A percentile compares a stretch with the other conserved stretches of the same genome.
Conservation (phyloP, 2,113 vertebrate genomes). For the Nematolebias whitei region DNA sequence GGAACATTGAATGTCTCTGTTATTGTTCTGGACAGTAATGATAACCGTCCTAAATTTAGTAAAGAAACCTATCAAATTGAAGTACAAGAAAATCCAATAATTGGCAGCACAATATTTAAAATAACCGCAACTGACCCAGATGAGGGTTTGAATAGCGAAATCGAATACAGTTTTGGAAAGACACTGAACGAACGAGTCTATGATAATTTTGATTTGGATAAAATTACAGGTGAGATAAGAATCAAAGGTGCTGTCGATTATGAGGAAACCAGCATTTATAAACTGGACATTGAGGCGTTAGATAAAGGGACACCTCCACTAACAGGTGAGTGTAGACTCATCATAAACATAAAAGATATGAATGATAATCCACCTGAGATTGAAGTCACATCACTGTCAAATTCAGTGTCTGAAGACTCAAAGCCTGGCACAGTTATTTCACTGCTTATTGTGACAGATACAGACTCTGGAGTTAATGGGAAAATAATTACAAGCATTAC, state of each 20-base stretch:
- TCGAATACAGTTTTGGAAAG: constrained; percentile 57
- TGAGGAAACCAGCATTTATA: constrained; percentile 50
- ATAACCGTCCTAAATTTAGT: constrained; percentile 65
- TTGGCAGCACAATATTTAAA: constrained; percentile 15
- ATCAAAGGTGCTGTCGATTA: constrained; percentile 30
- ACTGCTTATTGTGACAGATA: constrained; percentile 49
- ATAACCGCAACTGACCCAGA: constrained; percentile 24
- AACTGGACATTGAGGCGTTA: constrained; percentile 58
- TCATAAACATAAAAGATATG: constrained; percentile 76
- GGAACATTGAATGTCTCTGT: constrained; percentile 57
- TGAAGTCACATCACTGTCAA: constrained; percentile 27
- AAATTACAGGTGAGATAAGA: constrained; percentile 31
- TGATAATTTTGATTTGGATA: constrained; percentile 42
- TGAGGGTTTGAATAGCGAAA: constrained; percentile 23
- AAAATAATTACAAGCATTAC: constrained; percentile 47
- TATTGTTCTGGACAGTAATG: constrained; percentile 66
- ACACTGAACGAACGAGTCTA: constrained; percentile 10
- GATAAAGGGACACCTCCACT: constrained; percentile 60
- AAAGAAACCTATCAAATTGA: constrained; percentile 46
- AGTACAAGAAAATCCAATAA: constrained; percentile 42
- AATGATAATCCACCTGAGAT: constrained; percentile 32
- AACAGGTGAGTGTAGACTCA: constrained; percentile 55
- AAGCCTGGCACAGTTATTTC: constrained; percentile 65
- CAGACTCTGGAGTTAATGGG: constrained; percentile 50
- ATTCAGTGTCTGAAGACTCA: constrained; percentile 66